phyloP scores from a whole-genome alignment of 1,140 invertebrate species.

The Panagrolaimus sp. region DNA sequence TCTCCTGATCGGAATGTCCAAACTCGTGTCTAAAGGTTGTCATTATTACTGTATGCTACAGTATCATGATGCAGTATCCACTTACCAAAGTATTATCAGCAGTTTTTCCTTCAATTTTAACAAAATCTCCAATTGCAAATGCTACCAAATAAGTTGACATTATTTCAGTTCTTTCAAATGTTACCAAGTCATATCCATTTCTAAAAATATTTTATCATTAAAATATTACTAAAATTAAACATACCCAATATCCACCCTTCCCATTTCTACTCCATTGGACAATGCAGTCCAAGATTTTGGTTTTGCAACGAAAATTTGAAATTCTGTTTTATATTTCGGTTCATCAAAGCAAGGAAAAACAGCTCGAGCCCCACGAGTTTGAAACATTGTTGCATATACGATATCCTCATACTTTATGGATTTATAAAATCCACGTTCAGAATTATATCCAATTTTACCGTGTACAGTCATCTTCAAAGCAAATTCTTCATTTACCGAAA shows the following conservation, averaged over 20 bases:
- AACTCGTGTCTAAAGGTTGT: background rate
- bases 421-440: too few species aligned
- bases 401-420: too few species aligned
- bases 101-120: background rate
- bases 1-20: constrained; percentile 6
- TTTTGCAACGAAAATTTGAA: background rate
- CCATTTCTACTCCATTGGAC: background rate
- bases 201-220: too few species aligned
- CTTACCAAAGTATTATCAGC: background rate
- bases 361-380: background rate
- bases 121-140: constrained; percentile 15
- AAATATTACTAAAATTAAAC: too few species aligned
- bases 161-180: too few species aligned
- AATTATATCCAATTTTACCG: too few species aligned
- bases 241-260: too few species aligned
- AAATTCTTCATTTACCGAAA: too few species aligned
- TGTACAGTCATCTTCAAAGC: too few species aligned
- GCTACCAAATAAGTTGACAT: constrained; percentile 16
- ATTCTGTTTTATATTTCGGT: background rate
- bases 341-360: constrained; percentile 2
- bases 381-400: background rate
- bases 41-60: background rate
- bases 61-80: background rate
- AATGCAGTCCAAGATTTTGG: background rate
- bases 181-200: too few species aligned